These are phyloP conservation scores for Pteronura brasiliensis DNA, from an alignment of 2,113 vertebrate species.

Conservation along the genomic window DNA sequence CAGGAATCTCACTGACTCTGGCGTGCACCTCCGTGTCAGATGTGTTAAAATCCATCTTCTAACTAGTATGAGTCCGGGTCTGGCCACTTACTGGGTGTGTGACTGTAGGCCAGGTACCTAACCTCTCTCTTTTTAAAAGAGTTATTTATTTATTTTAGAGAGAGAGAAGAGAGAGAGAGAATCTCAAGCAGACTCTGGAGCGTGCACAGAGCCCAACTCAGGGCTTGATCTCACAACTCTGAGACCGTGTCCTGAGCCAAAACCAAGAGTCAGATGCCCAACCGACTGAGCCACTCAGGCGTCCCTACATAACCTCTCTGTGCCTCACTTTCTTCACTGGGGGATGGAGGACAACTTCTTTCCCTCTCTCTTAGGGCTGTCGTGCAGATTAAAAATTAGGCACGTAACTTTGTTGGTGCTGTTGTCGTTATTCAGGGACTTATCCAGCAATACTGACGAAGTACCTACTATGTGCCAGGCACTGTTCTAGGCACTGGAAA, in stretches of 20 bases:
- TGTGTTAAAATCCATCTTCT: background rate
- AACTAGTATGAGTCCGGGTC: too few species aligned
- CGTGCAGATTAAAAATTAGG: background rate
- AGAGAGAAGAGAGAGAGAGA: background rate
- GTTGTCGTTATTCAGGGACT: background rate
- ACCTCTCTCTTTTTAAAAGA: background rate
- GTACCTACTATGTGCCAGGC: background rate
- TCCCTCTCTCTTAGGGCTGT: background rate
- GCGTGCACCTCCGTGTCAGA: background rate
- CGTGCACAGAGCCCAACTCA: background rate
- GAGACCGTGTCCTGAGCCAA: background rate
- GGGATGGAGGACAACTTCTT: background rate
- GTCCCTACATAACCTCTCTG: background rate
- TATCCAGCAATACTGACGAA: background rate
- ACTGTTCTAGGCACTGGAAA: background rate
- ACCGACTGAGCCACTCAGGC: background rate
- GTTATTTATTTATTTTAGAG: background rate
- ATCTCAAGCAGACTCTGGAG: background rate
- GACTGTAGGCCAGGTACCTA: background rate
- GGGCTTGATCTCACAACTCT: background rate
- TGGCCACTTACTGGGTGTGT: background rate
- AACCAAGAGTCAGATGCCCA: background rate
- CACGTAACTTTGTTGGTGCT: rapidly evolving
- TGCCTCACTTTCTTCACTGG: background rate
- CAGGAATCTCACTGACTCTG: background rate